Evolutionary conservation across 2,797 vertebrate genomes (phyloP), one percentile per base, ranked within the genome.

Genomic region (Podarcis lilfordi): DNA sequence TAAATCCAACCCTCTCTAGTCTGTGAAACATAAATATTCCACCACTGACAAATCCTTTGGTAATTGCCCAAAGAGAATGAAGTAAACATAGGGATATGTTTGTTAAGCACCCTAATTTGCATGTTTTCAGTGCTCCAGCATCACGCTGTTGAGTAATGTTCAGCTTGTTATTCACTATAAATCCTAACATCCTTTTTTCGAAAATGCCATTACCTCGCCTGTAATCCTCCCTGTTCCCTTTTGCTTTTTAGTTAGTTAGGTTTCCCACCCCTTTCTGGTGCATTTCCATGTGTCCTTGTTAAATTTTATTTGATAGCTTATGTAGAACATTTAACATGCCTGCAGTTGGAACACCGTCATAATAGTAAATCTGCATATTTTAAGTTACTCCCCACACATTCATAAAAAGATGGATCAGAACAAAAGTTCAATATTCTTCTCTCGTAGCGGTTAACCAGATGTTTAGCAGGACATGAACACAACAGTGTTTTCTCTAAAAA

Each of bases 71-170:
- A 61, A 81, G 69, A 75, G 35, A 82, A 64, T 82, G 32, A 59
- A 87, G 55, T 76, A 75, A 8, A n/a, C 29, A 35, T 76, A 87
- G 9, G 50, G 40, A 82, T 82, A 82, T 66, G n/a, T 82, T 87
- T 81, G 69, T 45, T n/a, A 87, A 82, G 79, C 37, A 66, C 71
- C 8, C 80, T 82, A 82, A 87, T 82, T 87, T 82, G 29, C 71
- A 27, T 86, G n/a, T 87, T 82, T 87, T 75, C 27, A 50, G 69
- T 82, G 37, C 21, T 66, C n/a, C 40, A 35, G 59, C 71, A 45
- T 82, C 71, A 66, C 37, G 32, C 37, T 4, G n/a, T 35, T 76
- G 29, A 81, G 19, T 50, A 82, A 75, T 66, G 79, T 87, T 87
- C 15, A 74, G 71, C 80, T 82, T 76, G 37, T 87, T 87, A 82